Evolutionary conservation across 2,888 invertebrate species (phyloP).

Genomic region (Tryphoninae sp.): DNA sequence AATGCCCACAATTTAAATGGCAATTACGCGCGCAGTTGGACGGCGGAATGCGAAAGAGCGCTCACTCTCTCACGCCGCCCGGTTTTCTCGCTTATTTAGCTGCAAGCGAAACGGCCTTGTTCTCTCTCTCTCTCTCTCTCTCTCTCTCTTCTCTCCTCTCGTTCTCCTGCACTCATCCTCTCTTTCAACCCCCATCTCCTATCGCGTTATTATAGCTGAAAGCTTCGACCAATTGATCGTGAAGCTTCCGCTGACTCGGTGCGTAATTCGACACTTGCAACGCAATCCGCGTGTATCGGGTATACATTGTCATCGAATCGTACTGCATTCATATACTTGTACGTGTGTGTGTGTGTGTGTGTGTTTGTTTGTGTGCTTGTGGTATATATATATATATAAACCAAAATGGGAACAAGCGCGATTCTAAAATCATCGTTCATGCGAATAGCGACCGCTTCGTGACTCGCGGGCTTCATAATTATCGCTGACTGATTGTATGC

Average conservation of each 20-base stretch:
- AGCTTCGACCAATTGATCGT: slow-evolving; percentile 50
- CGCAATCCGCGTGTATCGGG: slow-evolving; percentile 19
- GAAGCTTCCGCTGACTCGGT: slow-evolving; percentile 33
- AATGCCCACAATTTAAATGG: slow-evolving; percentile 59
- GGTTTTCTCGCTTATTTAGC: slow-evolving; percentile 36
- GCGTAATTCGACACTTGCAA: slow-evolving; percentile 53
- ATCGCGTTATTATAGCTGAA: neutral
- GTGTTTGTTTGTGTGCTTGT: neutral
- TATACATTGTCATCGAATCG: slow-evolving; percentile 28
- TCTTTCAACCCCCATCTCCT: too few relatives aligned
- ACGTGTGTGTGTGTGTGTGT: neutral
- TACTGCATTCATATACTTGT: slow-evolving; percentile 3
- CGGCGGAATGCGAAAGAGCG: slow-evolving; percentile 47
- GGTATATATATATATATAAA: neutral
- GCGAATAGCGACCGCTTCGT: slow-evolving; percentile 26
- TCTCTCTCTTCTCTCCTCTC: neutral
- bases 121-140: slow-evolving; percentile 7
- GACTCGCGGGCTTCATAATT: slow-evolving; percentile 41
- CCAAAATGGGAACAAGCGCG: slow-evolving; percentile 39
- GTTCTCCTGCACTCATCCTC: too few relatives aligned
- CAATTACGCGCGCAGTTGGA: slow-evolving; percentile 56
- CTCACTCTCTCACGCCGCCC: neutral
- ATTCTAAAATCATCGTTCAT: slow-evolving; percentile 48
- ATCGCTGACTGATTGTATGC: slow-evolving; percentile 42
- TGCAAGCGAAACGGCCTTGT: slow-evolving; percentile 1